A percentile compares a stretch with the other conserved stretches of the same genome.
Conservation (phyloP, 35 echinoderm and acorn worm species). For the Patiria miniata region DNA sequence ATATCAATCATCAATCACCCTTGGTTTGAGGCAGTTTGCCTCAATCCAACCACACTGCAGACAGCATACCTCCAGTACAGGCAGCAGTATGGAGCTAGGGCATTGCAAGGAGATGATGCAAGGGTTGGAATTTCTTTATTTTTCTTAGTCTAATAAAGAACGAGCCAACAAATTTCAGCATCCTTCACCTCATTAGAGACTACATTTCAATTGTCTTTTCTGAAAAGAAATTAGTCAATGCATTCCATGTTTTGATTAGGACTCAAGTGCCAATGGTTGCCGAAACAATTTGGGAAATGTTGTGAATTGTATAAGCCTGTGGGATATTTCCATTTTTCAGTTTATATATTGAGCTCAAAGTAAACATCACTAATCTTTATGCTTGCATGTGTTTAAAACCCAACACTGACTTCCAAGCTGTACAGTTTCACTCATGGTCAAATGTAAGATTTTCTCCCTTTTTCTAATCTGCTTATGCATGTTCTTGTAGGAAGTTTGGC, state of each 20-base stretch:
- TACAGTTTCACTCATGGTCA: too few species aligned
- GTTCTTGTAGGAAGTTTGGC: not conserved
- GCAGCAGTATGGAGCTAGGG: slow-evolving; percentile 7
- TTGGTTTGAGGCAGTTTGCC: slow-evolving; percentile 19
- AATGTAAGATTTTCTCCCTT: not conserved
- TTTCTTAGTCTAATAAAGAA: not conserved
- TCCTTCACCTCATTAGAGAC: not conserved
- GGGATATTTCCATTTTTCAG: too few species aligned
- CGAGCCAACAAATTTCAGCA: not conserved
- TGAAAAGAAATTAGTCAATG: not conserved
- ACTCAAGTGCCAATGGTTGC: too few species aligned
- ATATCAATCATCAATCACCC: not conserved
- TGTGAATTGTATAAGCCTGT: too few species aligned
- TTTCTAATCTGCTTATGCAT: not conserved
- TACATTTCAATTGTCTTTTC: not conserved
- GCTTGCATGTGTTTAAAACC: too few species aligned
- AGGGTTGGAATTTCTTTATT: not conserved
- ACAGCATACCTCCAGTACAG: slow-evolving; percentile 29
- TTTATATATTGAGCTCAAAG: too few species aligned
- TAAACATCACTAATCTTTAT: too few species aligned
- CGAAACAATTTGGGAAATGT: too few species aligned
- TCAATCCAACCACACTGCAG: not conserved
- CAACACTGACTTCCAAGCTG: too few species aligned
- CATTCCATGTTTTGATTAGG: not conserved
- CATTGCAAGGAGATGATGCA: not conserved